phyloP scores from a whole-genome alignment of 2,797 vertebrate genomes.

The Coilia nasus region DNA sequence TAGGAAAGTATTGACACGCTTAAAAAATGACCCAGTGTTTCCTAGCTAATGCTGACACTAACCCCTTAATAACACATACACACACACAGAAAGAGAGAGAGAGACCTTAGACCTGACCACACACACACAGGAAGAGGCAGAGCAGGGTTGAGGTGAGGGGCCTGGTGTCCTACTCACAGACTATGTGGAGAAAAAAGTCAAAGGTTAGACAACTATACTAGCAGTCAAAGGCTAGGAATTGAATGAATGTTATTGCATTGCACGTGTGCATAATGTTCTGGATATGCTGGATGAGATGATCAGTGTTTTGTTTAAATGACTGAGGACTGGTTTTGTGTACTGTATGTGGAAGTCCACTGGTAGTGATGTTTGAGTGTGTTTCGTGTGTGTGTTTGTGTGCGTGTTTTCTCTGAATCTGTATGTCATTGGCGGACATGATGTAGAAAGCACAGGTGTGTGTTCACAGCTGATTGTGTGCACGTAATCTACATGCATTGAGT shows the following conservation, averaged over 20 bases:
- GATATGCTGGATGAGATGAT: background rate
- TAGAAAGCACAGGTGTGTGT: too few relatives aligned
- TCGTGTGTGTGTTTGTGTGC: background rate
- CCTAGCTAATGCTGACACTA: constrained; percentile 27
- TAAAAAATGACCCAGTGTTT: constrained; percentile 5
- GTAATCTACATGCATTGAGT: background rate
- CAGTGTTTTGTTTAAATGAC: background rate
- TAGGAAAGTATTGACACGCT: constrained; percentile 34
- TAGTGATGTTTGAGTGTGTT: background rate
- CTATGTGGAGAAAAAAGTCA: too few relatives aligned
- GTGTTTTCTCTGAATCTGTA: background rate
- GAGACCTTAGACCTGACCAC: too few relatives aligned
- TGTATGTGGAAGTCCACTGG: background rate
- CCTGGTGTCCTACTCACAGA: too few relatives aligned
- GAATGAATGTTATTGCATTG: too few relatives aligned
- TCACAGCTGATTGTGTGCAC: too few relatives aligned
- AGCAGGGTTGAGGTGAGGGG: too few relatives aligned
- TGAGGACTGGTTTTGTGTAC: background rate
- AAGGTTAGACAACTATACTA: too few relatives aligned
- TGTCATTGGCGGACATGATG: too few relatives aligned
- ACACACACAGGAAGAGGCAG: background rate
- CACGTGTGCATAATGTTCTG: background rate
- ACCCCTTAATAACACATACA: background rate
- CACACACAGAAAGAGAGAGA: too few relatives aligned
- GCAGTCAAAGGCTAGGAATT: too few relatives aligned